These are phyloP conservation scores for Campopleginae sp. DNA, from an alignment of 2,888 invertebrate genomes.

Conservation along the genomic window DNA sequence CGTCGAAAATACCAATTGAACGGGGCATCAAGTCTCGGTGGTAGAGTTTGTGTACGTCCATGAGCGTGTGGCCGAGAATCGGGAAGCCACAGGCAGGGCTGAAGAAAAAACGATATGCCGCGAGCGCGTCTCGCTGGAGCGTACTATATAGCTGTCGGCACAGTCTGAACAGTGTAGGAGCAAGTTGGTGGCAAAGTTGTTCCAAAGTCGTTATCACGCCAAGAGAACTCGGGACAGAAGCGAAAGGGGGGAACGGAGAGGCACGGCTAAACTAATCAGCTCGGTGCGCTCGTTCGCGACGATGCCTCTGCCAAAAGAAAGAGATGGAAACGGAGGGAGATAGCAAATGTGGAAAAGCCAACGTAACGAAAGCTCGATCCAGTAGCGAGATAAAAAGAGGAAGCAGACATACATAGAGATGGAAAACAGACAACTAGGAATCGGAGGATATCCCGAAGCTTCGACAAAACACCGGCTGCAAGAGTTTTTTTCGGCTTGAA, in stretches of 20 bases:
- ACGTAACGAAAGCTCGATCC: slow-evolving; percentile 53
- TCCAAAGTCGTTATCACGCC: slow-evolving; percentile 67
- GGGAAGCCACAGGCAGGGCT: slow-evolving; percentile 35
- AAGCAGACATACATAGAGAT: slow-evolving; percentile 22
- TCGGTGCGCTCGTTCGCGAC: slow-evolving; percentile 68
- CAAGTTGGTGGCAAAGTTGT: slow-evolving; percentile 64
- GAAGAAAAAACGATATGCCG: slow-evolving; percentile 46
- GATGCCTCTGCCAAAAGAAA: slow-evolving; percentile 47
- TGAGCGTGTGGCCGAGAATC: slow-evolving; percentile 47
- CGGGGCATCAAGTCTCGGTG: slow-evolving; percentile 24
- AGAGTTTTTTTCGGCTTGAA: slow-evolving; percentile 55
- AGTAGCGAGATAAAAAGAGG: slow-evolving; percentile 32
- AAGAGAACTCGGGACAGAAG: slow-evolving; percentile 53
- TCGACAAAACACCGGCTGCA: slow-evolving; percentile 45
- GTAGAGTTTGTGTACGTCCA: slow-evolving; percentile 47
- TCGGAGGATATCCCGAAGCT: slow-evolving; percentile 28
- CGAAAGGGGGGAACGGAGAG: slow-evolving; percentile 8
- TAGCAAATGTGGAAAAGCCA: slow-evolving; percentile 50
- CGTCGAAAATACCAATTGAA: slow-evolving; percentile 45
- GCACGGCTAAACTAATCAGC: slow-evolving; percentile 67
- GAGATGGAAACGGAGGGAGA: slow-evolving; percentile 18
- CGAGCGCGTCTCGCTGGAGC: slow-evolving; percentile 22
- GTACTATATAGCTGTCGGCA: slow-evolving; percentile 33
- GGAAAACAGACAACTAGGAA: slow-evolving; percentile 23
- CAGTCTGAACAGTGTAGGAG: slow-evolving; percentile 42